These are phyloP conservation scores for Spodoptera picta DNA, from an alignment of 2,888 invertebrate species.

Conservation along the genomic window DNA sequence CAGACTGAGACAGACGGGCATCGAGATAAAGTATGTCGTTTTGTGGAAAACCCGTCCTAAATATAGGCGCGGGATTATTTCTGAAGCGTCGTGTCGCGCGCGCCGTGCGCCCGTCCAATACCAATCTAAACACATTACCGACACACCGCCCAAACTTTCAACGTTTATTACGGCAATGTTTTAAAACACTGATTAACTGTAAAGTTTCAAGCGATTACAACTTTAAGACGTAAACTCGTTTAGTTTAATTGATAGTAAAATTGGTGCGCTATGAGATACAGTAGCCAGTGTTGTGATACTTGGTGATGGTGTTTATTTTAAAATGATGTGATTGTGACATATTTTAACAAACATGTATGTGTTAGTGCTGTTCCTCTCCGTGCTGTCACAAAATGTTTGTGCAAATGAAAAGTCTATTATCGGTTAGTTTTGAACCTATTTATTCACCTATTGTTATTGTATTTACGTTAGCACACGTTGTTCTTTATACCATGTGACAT, in stretches of 20 bases:
- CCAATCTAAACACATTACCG: constrained; percentile 82
- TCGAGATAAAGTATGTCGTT: constrained; percentile 83
- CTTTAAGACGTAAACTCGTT: constrained; percentile 64
- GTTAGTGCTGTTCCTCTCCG: constrained; percentile 61
- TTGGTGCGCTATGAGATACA: constrained; percentile 12
- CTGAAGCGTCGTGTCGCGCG: constrained; percentile 79
- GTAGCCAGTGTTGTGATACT: constrained; percentile 29
- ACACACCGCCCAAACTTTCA: constrained; percentile 68
- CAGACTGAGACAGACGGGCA: constrained; percentile 63
- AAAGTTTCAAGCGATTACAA: constrained; percentile 66
- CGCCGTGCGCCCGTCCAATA: constrained; percentile 70
- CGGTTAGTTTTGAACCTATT: constrained; percentile 64
- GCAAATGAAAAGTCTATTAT: constrained; percentile 55
- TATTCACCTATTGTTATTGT: neutral
- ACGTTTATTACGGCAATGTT: constrained; percentile 74
- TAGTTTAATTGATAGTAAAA: constrained; percentile 56
- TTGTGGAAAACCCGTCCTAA: constrained; percentile 85
- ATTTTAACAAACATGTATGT: constrained; percentile 59
- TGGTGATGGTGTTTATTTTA: constrained; percentile 28
- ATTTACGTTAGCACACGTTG: neutral
- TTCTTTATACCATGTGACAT: too few relatives aligned
- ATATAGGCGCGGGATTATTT: constrained; percentile 85
- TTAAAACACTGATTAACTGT: constrained; percentile 69
- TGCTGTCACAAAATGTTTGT: constrained; percentile 63
- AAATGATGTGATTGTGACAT: constrained; percentile 40